These are phyloP conservation scores for Calidris pygmaea DNA, from an alignment of 2,113 vertebrate species.

Conservation along the genomic window DNA sequence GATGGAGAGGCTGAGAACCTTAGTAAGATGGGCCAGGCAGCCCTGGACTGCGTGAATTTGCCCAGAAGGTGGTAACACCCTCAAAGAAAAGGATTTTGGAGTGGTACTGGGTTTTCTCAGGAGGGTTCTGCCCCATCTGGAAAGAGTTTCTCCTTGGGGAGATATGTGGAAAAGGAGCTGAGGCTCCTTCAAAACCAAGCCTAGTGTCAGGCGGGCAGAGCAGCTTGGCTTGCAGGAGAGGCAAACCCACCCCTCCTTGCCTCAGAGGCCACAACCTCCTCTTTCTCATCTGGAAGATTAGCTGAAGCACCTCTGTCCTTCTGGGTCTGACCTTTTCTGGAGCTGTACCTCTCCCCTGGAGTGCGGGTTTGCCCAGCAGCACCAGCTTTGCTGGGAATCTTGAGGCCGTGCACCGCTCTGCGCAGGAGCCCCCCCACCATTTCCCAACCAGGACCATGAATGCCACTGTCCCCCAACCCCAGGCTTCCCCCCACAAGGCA, in stretches of 20 bases:
- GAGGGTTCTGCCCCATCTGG: not conserved
- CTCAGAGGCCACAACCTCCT: not conserved
- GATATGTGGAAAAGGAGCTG: not conserved
- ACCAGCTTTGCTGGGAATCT: not conserved
- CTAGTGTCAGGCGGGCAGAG: not conserved
- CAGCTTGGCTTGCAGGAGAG: not conserved
- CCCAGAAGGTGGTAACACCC: not conserved
- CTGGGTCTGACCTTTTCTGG: not conserved
- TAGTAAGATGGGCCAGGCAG: not conserved
- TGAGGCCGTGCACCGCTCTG: not conserved
- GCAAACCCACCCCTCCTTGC: not conserved
- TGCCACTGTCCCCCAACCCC: no score
- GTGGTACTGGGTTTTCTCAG: not conserved
- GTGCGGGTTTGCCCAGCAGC: not conserved
- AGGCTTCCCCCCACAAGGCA: no score
- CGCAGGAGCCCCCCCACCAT: not conserved
- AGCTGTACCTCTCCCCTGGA: not conserved
- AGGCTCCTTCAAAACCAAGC: not conserved
- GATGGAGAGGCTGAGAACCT: not conserved
- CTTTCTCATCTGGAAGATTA: not conserved
- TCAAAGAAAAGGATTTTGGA: not conserved
- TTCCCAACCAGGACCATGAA: not conserved
- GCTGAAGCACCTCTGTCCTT: not conserved
- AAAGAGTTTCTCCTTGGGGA: not conserved
- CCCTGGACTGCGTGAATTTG: not conserved